These are phyloP conservation scores for Rotaria macrura DNA, from an alignment of 2,888 invertebrate species.

Conservation along the genomic window DNA sequence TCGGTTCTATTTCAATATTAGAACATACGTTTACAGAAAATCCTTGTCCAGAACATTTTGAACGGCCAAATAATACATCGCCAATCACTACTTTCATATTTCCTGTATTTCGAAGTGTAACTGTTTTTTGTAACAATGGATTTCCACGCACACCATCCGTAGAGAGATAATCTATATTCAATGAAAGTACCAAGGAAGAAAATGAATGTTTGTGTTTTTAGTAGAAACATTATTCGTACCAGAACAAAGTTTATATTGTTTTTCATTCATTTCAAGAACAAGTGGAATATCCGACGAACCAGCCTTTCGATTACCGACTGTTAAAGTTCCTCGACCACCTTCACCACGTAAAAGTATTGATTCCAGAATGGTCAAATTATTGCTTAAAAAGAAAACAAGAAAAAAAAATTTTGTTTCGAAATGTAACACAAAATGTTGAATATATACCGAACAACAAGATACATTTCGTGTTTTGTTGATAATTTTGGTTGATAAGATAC, in stretches of 20 bases:
- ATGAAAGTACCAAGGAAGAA: too few species aligned
- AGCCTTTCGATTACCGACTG: background rate
- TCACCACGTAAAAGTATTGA: slow-evolving; percentile 14
- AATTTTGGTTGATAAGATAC: background rate
- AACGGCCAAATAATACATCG: background rate
- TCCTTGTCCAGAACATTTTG: background rate
- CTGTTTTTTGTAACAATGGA: background rate
- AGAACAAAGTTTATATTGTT: slow-evolving; percentile 13
- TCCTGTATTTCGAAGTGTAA: background rate
- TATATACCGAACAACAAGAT: background rate
- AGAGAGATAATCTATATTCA: background rate
- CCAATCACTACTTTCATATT: background rate
- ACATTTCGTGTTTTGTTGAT: background rate
- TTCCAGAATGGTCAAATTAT: slow-evolving; percentile 9
- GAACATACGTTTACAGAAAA: background rate
- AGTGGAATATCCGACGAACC: background rate
- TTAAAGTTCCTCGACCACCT: background rate
- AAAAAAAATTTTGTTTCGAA: background rate
- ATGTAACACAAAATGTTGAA: background rate
- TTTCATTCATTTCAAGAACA: slow-evolving; percentile 14
- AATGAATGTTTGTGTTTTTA: too few species aligned
- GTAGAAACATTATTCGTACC: background rate
- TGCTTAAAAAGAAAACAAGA: background rate
- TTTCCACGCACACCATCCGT: background rate
- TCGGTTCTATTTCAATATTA: background rate